Percentiles rank a stretch among this genome's conserved stretches.
Conservation (phyloP, 30 jellyfish, hydroid and myxozoan species). For the Nemopilema nomurai region DNA sequence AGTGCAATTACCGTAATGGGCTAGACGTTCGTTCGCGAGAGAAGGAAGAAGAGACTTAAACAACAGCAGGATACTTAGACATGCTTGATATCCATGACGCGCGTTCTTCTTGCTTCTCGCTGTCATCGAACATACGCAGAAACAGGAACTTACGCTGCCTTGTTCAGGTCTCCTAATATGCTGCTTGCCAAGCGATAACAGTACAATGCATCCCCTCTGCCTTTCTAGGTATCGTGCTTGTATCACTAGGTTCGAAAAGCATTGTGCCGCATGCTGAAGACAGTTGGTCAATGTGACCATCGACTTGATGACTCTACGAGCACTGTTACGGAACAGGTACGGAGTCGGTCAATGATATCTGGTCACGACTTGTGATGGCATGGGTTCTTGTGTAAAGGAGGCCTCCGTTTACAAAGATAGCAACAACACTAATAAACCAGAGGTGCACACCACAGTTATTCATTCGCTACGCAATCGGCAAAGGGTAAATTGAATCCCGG, state of each 20-base stretch:
- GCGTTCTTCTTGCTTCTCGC: background rate
- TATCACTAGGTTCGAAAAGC: too few species aligned
- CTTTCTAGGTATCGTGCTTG: background rate
- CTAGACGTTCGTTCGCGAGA: too few species aligned
- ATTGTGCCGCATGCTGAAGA: background rate
- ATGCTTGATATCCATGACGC: background rate
- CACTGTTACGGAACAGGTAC: too few species aligned
- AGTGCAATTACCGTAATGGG: too few species aligned
- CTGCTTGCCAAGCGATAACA: background rate
- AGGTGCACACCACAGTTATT: constrained; percentile 66
- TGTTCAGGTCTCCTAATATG: background rate
- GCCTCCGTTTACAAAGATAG: constrained; percentile 31
- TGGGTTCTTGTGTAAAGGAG: constrained; percentile 1
- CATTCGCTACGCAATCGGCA: constrained; percentile 16
- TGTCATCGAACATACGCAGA: background rate
- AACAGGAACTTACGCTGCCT: background rate
- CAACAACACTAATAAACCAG: constrained; percentile 31
- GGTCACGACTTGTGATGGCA: background rate
- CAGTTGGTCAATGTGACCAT: background rate
- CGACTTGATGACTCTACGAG: background rate
- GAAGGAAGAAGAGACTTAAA: background rate
- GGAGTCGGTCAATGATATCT: background rate
- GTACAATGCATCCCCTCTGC: background rate
- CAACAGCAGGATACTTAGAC: background rate
- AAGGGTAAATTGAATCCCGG: constrained; percentile 57